Evolutionary conservation across 2,797 vertebrate genomes (phyloP), one percentile per base, ranked within the genome.

Genomic region (Gadopsis marmoratus): DNA sequence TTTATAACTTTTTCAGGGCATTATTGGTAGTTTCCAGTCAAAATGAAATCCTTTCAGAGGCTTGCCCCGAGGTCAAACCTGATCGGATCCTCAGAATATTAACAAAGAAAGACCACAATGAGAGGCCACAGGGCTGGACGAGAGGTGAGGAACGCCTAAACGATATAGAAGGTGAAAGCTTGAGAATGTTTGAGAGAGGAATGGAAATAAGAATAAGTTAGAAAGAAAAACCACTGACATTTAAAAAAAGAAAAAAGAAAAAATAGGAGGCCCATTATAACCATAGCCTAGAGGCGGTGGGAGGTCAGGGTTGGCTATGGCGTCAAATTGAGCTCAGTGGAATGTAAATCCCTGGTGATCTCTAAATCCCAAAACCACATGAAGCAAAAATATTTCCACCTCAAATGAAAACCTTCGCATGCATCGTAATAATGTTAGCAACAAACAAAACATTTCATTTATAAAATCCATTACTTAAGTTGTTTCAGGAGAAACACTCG

Each of bases 1-100:
- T 89, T 84, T 81, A 74, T 74, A 78, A 80, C 86, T 83, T 83
- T 78, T 80, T 91, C 48, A 79, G 61, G 47, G 53, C 45, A 76
- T 87, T 86, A 88, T 87, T 86, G 81, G 78, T 66, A 60, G 55
- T 80, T 86, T 79, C 77, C 78, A 86, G 83, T 88, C 82, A 88
- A 88, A 92, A 91, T 91, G 78, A 90, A 71, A 81, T 89, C 45
- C 83, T 87, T 90, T 83, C 73, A 76, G 74, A 77, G 69, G 84
- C 55, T 74, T 45, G 65, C 72, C 89, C 55, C 8, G 29, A 76
- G 86, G 87, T 92, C 86, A 87, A 64, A 81, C 47, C 78, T 76
- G 84, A 86, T 4, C 61, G 73, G 64, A 71, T 87, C 74, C 59
- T 78, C 59, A 59, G 89, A 91, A 92, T 93, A 90, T 86, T 87